Percentiles rank a stretch among this genome's conserved stretches.
Evolutionary conservation across 2,888 invertebrate species (phyloP).

Genomic region (Leptopilina syphax): DNA sequence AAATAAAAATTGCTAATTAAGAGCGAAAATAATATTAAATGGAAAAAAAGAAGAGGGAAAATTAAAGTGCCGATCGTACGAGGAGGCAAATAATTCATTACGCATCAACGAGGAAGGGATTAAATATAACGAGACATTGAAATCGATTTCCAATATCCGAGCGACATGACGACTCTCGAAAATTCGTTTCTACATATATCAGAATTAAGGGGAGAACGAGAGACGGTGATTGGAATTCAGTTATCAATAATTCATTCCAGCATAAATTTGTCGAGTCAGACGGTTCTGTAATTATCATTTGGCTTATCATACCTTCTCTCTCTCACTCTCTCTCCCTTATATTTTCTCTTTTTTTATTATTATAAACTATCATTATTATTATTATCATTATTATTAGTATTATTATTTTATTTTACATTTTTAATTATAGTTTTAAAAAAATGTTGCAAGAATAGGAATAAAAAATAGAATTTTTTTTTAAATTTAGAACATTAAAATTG

Average conservation of each 20-base stretch:
- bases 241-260: conserved; percentile 35
- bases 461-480: too few species aligned
- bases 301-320: conserved; percentile 5
- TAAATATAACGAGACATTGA: neutral
- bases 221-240: conserved; percentile 6
- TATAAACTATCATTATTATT: too few species aligned
- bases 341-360: too few species aligned
- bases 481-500: too few species aligned
- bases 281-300: conserved; percentile 26
- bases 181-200: conserved; percentile 20
- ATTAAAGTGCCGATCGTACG: neutral
- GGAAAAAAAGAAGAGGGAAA: neutral
- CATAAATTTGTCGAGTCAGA: conserved; percentile 38
- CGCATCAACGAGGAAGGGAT: neutral
- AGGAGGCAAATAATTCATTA: neutral
- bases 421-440: too few species aligned
- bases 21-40: too few species aligned
- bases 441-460: too few species aligned
- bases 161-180: conserved; percentile 3
- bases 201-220: neutral
- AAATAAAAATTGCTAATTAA: too few species aligned
- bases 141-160: conserved; percentile 26
- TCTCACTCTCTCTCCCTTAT: neutral
- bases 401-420: too few species aligned
- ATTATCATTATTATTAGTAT: too few species aligned